phyloP scores from a whole-genome alignment of 2,113 vertebrate genomes.

The Apodemus speciosus region DNA sequence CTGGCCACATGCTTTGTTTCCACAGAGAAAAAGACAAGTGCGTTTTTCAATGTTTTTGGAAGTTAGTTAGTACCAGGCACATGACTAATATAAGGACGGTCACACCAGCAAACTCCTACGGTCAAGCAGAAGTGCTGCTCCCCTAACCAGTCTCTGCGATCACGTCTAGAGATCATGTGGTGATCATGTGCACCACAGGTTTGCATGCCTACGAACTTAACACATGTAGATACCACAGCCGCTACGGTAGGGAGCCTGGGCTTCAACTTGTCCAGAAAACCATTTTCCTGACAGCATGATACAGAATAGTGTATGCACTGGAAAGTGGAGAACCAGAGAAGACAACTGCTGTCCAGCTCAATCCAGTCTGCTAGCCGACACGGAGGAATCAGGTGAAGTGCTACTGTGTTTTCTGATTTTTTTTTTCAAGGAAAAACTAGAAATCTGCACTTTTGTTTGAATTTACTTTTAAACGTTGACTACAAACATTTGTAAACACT shows the following conservation, averaged over 20 bases:
- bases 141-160: too few species aligned
- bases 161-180: too few species aligned
- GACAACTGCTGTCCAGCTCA: background rate
- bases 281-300: background rate
- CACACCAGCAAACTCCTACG: background rate
- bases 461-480: slow-evolving; percentile 27
- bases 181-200: too few species aligned
- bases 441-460: background rate
- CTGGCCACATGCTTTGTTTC: slow-evolving; percentile 38
- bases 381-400: background rate
- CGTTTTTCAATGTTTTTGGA: slow-evolving; percentile 30
- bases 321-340: background rate
- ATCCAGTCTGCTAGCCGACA: background rate
- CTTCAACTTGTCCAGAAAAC: background rate
- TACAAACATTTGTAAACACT: background rate
- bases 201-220: background rate
- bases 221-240: background rate
- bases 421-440: slow-evolving; percentile 36
- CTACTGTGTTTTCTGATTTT: background rate
- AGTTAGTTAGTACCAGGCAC: background rate
- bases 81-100: background rate
- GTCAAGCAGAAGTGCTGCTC: background rate
- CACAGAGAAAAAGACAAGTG: slow-evolving; percentile 54
- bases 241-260: background rate
- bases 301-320: fast-evolving